Conservation (phyloP, 2,888 invertebrate genomes). For the Ellobium chinense region DNA sequence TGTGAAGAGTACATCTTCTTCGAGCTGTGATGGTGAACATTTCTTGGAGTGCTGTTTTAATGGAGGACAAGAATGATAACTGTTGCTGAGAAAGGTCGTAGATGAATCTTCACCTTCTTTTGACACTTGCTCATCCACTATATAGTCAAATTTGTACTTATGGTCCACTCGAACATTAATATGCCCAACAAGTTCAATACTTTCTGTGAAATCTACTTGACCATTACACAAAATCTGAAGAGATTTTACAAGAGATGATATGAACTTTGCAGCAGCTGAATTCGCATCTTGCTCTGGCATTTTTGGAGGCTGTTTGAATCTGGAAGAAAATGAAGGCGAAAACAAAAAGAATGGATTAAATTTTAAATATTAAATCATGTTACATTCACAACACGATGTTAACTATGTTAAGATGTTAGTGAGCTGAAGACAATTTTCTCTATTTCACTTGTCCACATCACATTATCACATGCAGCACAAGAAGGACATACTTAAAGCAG, state of each 20-base stretch:
- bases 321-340: neutral
- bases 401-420: too few species aligned
- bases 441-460: too few species aligned
- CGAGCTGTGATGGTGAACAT: slow-evolving; percentile 1
- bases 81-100: slow-evolving; percentile 52
- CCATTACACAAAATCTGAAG: slow-evolving; percentile 53
- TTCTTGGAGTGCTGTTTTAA: slow-evolving; percentile 10
- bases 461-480: too few species aligned
- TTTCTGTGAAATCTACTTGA: slow-evolving; percentile 50
- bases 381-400: too few species aligned
- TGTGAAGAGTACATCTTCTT: slow-evolving; percentile 22
- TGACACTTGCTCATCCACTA: slow-evolving; percentile 50
- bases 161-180: slow-evolving; percentile 49
- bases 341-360: too few species aligned
- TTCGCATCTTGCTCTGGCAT: slow-evolving; percentile 45
- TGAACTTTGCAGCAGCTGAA: slow-evolving; percentile 44
- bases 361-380: too few species aligned
- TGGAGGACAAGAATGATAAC: slow-evolving; percentile 50
- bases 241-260: slow-evolving; percentile 50
- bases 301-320: neutral
- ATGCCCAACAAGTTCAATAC: slow-evolving; percentile 51
- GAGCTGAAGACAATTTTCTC: too few species aligned
- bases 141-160: slow-evolving; percentile 48
- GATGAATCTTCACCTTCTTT: slow-evolving; percentile 46
- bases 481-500: too few species aligned